These are phyloP conservation scores for Sebastes paucispinis DNA, from an alignment of 2,797 vertebrate genomes.

Conservation along the genomic window DNA sequence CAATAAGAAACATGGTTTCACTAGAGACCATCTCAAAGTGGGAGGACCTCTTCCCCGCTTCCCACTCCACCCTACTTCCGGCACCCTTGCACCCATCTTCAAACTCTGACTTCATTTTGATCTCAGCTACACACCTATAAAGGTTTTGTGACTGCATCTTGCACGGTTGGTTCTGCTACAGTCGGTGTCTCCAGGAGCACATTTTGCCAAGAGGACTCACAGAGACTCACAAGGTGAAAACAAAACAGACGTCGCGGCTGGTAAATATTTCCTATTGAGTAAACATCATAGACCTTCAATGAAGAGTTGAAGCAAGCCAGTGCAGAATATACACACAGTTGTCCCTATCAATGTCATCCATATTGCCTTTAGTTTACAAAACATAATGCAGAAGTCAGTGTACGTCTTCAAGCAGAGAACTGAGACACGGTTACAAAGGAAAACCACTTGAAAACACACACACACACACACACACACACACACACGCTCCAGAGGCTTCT, in stretches of 20 bases:
- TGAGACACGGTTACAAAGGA: not conserved
- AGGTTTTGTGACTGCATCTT: not conserved
- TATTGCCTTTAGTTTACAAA: no score
- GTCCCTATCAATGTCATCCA: not conserved
- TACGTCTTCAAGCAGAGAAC: not conserved
- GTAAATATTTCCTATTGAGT: not conserved
- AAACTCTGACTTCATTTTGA: not conserved
- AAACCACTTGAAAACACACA: constrained; percentile 2
- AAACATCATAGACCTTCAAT: not conserved
- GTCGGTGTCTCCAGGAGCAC: no score
- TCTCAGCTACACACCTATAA: not conserved
- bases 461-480: no score
- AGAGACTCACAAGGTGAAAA: no score
- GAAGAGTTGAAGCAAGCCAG: not conserved
- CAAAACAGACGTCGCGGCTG: no score
- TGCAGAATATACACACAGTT: not conserved
- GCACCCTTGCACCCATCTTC: no score
- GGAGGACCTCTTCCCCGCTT: no score
- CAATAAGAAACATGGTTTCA: not conserved
- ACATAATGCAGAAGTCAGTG: not conserved
- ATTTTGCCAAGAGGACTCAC: no score
- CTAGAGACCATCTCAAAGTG: not conserved
- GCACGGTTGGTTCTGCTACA: not conserved
- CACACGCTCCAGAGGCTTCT: constrained; percentile 1
- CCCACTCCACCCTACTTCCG: no score